Base-by-base conservation (phyloP, 2,888 invertebrate species). In the Cheilosia vulpina region DNA sequence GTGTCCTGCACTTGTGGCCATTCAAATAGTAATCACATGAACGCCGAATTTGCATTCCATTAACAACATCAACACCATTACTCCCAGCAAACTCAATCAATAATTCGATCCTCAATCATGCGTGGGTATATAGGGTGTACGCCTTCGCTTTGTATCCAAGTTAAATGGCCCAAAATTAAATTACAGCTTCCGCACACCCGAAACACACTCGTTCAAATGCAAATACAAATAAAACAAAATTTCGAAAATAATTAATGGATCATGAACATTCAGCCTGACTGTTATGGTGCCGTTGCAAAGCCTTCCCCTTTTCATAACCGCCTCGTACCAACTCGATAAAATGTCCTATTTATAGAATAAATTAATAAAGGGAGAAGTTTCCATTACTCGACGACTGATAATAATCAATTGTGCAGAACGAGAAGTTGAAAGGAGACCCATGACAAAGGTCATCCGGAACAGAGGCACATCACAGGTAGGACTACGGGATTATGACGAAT, bases 281-380 rank as follows among this genome's bases (percentile, higher is more conserved):
- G n/a, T 4, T 17, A 15, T 17, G 5, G 41, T 15, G 15, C 15
- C 9, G 2, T 24, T 24, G 13, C 5, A 17, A 19, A 17, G 11
- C 4, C 34, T 11, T 45, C 17, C 24, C 4, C 9, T 4, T 15
- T 3, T 11, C 3, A 6, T 13, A 9, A 5, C 7, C 41, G 4
- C 55, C 17, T 69, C n/a, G 19, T 4, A 5, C 7, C 41, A 2
- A 55, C 17, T 69, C n/a, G 19, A 52, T 38, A 50, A 6, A 52
- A 63, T 71, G 63, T 71, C 55, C 62, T 78, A 71, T 78, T 78
- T 78, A 78, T 78, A 63, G 69, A 78, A 78, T 78, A 78, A 69
- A 55, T 63, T 63, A 71, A 71, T 69, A 69, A 47, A 27, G 15
- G 78, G 63, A 50, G 55, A 69, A 69, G 19, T 63, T 47, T 62